Base-by-base conservation (phyloP, 2,888 invertebrate genomes). In the Leptopilina drosophilae region DNA sequence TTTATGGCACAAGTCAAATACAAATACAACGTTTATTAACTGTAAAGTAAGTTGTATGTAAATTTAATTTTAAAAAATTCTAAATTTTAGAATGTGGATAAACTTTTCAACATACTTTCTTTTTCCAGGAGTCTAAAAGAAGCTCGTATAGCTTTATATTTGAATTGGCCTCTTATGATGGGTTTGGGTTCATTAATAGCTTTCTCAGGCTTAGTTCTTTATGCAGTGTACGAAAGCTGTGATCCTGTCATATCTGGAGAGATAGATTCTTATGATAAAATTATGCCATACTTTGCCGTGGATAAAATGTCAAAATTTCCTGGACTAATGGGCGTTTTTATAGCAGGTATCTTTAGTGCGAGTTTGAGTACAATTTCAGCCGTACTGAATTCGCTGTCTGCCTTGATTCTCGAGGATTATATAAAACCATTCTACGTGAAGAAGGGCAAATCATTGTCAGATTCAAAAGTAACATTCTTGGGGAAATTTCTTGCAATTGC, bases 361-460 rank as follows among this genome's bases (percentile, higher is more conserved):
- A 96, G 97, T 1, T 93, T 98, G 5, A 98, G 98, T 67, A 98
- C 98, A 0, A 95, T 98, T 77, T 98, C 98, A 0, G 97, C 98
- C 0, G 95, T 97, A 26, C 94, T 98, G 81, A 98, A 98, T 88
- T 97, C 98, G 0, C 93, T 98, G 59, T 96, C 98, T 0, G 98
- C 98, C 0, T 96, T 98, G 12, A 96, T 97, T 0, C 92, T 98
- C 40, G 96, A 97, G 88, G 98, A 98, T 92, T 97, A 98, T 86
- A 92, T 98, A 2, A 95, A 95, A 88, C 92, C 92, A 1, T 5
- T 87, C 15, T 91, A 88, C 80, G 65, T 73, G 7, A 80, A 78
- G 69, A 95, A 84, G 80, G 94, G 94, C 56, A 94, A 95, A 66
- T 94, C 94, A 81, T 92, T 97, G 85, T 94, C 95, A 0, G 95